Evolutionary conservation across 2,113 vertebrate species (phyloP).

Genomic region (human (Homo sapiens)): DNA sequence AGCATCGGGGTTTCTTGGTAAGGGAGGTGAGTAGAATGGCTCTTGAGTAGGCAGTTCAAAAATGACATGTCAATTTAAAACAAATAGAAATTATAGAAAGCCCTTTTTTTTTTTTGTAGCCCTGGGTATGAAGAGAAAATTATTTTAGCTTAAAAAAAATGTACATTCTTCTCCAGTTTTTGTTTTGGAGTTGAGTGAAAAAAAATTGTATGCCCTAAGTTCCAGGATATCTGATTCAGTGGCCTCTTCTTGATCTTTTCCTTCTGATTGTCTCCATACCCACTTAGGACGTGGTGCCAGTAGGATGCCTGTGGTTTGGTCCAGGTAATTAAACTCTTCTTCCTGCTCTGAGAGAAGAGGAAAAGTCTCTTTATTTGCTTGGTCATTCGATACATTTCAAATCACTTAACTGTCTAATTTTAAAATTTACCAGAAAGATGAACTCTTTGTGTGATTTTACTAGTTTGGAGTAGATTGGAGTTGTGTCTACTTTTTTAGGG

Average conservation of each 20-base stretch:
- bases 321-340: background rate
- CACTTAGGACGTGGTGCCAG: background rate
- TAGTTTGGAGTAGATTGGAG: background rate
- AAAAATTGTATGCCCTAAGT: background rate
- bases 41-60: background rate
- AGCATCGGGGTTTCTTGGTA: background rate
- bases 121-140: conserved; percentile 28
- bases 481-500: background rate
- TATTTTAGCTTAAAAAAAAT: conserved; percentile 38
- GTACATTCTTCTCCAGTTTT: conserved; percentile 18
- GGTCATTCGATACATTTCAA: background rate
- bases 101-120: background rate
- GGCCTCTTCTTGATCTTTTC: background rate
- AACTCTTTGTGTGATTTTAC: background rate
- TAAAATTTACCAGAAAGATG: background rate
- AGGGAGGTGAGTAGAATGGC: background rate
- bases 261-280: background rate
- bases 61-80: background rate
- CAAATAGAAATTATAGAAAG: conserved; percentile 19
- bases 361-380: background rate
- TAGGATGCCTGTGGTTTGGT: background rate
- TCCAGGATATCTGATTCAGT: background rate
- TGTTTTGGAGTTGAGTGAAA: background rate
- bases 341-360: background rate
- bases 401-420: background rate